Evolutionary conservation across 2,797 vertebrate species (phyloP).

Genomic region (Emydoidea blandingii): DNA sequence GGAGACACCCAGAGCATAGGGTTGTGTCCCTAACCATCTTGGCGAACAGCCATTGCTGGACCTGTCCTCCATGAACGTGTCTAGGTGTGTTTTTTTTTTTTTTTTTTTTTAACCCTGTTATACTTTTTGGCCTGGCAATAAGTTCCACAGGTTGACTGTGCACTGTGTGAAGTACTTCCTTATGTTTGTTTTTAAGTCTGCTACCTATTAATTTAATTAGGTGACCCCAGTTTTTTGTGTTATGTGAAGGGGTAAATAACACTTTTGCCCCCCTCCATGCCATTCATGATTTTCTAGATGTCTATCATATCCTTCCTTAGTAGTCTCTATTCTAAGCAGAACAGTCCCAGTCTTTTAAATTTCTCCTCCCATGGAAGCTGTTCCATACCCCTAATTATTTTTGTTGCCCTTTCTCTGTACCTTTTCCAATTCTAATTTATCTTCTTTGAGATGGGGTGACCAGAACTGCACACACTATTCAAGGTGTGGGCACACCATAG

Average conservation of each 20-base stretch:
- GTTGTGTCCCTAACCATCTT: not conserved
- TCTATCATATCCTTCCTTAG: not conserved
- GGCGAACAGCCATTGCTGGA: not conserved
- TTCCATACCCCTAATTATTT: not conserved
- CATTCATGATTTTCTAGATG: not conserved
- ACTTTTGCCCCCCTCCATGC: rapidly evolving
- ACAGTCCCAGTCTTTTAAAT: not conserved
- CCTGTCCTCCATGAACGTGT: not conserved
- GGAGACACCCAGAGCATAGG: not conserved
- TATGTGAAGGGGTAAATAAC: not conserved
- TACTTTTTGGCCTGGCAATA: not conserved
- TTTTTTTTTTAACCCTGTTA: not conserved
- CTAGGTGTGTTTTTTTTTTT: not conserved
- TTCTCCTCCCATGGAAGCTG: not conserved
- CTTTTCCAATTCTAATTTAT: not conserved
- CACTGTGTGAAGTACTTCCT: not conserved
- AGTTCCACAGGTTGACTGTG: not conserved
- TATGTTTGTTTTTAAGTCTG: not conserved
- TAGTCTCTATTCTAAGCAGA: not conserved
- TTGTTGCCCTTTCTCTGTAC: not conserved
- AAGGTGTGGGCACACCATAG: not conserved
- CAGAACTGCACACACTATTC: not conserved
- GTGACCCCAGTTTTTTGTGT: not conserved
- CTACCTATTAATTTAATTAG: not conserved
- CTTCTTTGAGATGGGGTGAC: not conserved